Evolutionary conservation across 2,888 invertebrate species (phyloP).

Genomic region (Barypeithes pellucidus): DNA sequence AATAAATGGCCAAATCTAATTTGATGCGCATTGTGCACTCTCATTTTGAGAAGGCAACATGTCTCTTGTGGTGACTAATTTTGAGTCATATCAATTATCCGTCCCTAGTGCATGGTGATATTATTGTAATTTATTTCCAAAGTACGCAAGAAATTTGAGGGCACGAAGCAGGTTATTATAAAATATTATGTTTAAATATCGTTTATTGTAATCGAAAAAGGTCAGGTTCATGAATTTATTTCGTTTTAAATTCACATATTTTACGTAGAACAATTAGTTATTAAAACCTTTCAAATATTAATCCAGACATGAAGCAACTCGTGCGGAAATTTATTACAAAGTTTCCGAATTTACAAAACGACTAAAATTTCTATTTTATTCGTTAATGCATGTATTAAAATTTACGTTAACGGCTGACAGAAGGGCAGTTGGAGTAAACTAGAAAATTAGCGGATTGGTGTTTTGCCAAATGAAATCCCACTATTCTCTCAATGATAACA

Average conservation of each 20-base stretch:
- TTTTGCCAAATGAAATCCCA: constrained; percentile 29
- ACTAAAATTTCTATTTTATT: constrained; percentile 29
- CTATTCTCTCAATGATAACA: not conserved
- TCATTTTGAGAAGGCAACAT: too few relatives aligned
- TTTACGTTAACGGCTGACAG: constrained; percentile 48
- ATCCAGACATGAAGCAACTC: not conserved
- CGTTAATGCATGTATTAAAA: constrained; percentile 50
- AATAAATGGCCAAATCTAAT: too few relatives aligned
- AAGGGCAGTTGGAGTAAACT: constrained; percentile 39
- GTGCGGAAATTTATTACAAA: constrained; percentile 12
- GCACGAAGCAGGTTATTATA: too few relatives aligned
- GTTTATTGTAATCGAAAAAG: not conserved
- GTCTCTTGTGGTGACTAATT: too few relatives aligned
- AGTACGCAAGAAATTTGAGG: too few relatives aligned
- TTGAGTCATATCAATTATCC: too few relatives aligned
- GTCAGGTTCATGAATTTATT: not conserved
- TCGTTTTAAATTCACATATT: not conserved
- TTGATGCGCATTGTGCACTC: too few relatives aligned
- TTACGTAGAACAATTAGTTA: not conserved
- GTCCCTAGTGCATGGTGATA: too few relatives aligned
- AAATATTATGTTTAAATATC: not conserved
- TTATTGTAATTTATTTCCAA: too few relatives aligned
- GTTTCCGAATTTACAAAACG: constrained; percentile 9
- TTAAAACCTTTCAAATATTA: not conserved
- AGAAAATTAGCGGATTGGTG: constrained; percentile 34